Evolutionary conservation across 1,140 invertebrate genomes (phyloP).

Genomic region (Meloidogyne floridensis): DNA sequence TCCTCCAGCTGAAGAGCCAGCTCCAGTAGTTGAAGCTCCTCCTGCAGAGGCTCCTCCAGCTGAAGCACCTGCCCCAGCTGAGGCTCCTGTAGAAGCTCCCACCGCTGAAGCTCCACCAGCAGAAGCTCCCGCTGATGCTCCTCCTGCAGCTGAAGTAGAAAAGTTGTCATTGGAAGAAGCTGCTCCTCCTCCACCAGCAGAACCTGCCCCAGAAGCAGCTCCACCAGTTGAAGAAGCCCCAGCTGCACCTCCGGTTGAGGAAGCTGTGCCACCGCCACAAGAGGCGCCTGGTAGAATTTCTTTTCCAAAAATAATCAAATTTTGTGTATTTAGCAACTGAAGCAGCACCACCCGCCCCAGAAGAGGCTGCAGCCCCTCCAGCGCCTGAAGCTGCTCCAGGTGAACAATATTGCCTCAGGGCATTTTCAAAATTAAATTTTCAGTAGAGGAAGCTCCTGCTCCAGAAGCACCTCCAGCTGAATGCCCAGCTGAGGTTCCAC

Average conservation of each 20-base stretch:
- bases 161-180: neutral
- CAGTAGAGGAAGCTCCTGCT: conserved; percentile 17
- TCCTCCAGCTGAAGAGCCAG: conserved; percentile 12
- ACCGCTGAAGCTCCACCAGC: neutral
- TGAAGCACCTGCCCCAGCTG: neutral
- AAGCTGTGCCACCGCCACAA: neutral
- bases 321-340: neutral
- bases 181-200: neutral
- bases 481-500: neutral
- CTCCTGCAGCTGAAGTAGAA: neutral
- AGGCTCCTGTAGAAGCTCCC: neutral
- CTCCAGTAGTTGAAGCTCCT: neutral
- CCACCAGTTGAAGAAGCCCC: conserved; percentile 11
- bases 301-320: neutral
- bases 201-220: conserved; percentile 3
- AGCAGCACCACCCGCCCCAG: neutral
- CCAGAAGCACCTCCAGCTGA: conserved; percentile 8
- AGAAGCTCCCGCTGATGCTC: neutral
- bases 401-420: neutral
- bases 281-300: neutral
- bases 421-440: neutral
- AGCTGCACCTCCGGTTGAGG: neutral
- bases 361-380: conserved; percentile 4
- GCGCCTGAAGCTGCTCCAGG: neutral
- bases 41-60: conserved; percentile 16